Conservation (phyloP, 2,113 vertebrate species). For the Malurus cyaneus region DNA sequence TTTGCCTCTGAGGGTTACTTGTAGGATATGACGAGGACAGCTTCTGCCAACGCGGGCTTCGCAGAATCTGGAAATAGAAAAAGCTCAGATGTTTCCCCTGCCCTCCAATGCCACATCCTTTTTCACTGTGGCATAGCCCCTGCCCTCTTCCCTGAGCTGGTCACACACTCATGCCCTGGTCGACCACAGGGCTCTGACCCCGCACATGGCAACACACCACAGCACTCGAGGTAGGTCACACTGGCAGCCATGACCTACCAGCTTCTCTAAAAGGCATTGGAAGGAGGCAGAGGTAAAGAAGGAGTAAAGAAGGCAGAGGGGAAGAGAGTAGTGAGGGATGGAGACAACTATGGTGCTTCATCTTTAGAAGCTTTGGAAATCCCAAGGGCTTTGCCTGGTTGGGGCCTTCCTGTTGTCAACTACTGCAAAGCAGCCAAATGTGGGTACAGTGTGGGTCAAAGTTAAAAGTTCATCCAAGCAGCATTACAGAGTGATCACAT, state of each 20-base stretch:
- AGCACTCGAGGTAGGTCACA: not conserved
- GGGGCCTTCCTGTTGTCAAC: not conserved
- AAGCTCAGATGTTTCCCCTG: not conserved
- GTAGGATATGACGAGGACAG: not conserved
- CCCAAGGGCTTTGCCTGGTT: not conserved
- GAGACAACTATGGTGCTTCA: not conserved
- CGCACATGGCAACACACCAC: rapidly evolving
- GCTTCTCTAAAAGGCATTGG: not conserved
- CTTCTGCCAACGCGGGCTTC: not conserved
- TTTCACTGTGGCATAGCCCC: not conserved
- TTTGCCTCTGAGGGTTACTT: not conserved
- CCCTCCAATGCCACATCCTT: not conserved
- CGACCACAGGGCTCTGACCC: not conserved
- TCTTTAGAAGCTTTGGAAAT: not conserved
- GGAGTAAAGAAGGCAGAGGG: not conserved
- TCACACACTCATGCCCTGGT: not conserved
- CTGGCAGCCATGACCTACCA: not conserved
- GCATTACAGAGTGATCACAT: not conserved
- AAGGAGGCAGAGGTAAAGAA: not conserved
- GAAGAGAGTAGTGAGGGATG: not conserved
- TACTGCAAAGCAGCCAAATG: not conserved
- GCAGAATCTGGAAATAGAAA: not conserved
- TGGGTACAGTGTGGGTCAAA: not conserved
- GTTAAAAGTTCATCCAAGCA: not conserved
- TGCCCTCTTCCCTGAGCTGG: not conserved